phyloP scores from a whole-genome alignment of 2,113 vertebrate genomes.

The Chionomys nivalis region DNA sequence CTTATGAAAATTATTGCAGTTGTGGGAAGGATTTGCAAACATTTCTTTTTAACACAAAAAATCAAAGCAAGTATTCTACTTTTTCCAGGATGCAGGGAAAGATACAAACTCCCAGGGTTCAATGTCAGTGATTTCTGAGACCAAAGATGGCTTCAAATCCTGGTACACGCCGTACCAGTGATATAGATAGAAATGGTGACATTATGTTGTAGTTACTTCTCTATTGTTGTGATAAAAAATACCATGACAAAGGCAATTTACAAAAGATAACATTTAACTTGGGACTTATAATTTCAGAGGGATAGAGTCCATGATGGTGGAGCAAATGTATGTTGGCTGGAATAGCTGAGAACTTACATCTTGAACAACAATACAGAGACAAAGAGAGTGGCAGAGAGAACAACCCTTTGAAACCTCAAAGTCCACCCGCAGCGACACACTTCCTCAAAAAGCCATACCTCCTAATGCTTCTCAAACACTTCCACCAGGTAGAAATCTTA shows the following conservation, averaged over 20 bases:
- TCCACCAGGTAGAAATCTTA: background rate
- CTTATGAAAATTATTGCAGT: constrained; percentile 37
- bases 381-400: background rate
- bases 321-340: background rate
- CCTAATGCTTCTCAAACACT: background rate
- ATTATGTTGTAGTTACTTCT: background rate
- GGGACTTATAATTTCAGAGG: background rate
- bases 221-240: background rate
- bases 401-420: background rate
- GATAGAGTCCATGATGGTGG: background rate
- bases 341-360: background rate
- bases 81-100: background rate
- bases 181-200: background rate
- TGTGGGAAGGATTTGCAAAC: background rate
- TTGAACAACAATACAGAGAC: background rate
- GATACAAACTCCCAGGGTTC: background rate
- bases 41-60: constrained; percentile 6
- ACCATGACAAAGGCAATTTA: background rate
- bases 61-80: background rate
- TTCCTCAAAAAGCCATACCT: background rate
- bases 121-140: background rate
- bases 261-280: background rate
- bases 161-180: background rate
- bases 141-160: background rate
- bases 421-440: background rate